phyloP scores from a whole-genome alignment of 2,113 vertebrate genomes.

The Struthidea cinerea region DNA sequence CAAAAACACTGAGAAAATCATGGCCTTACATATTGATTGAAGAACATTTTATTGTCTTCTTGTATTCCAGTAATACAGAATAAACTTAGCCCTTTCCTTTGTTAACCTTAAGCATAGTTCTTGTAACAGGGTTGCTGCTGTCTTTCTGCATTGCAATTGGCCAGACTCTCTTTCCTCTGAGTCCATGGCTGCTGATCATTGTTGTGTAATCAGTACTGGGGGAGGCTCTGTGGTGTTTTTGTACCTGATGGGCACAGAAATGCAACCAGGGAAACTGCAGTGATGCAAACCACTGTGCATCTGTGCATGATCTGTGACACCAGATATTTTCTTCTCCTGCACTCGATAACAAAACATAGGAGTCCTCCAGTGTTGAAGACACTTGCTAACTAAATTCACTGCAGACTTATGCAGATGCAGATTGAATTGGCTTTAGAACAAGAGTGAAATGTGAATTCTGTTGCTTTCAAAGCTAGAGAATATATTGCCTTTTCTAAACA shows the following conservation, averaged over 20 bases:
- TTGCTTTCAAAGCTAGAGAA: background rate
- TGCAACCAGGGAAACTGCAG: background rate
- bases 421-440: background rate
- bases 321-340: background rate
- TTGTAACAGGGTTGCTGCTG: background rate
- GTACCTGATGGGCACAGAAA: background rate
- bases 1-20: background rate
- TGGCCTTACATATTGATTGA: background rate
- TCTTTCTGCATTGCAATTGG: background rate
- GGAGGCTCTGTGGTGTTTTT: background rate
- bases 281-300: background rate
- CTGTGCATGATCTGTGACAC: background rate
- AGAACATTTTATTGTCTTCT: background rate
- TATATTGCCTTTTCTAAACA: background rate
- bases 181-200: background rate
- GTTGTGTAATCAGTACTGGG: background rate
- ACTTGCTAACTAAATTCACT: background rate
- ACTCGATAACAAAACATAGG: background rate
- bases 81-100: background rate
- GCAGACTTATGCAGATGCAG: background rate
- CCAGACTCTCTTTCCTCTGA: background rate
- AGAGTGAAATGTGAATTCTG: background rate
- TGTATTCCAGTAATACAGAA: background rate
- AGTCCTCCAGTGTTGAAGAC: background rate
- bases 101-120: background rate